These are phyloP conservation scores for Heteropelma amictum DNA, from an alignment of 2,888 invertebrate species.

Conservation along the genomic window DNA sequence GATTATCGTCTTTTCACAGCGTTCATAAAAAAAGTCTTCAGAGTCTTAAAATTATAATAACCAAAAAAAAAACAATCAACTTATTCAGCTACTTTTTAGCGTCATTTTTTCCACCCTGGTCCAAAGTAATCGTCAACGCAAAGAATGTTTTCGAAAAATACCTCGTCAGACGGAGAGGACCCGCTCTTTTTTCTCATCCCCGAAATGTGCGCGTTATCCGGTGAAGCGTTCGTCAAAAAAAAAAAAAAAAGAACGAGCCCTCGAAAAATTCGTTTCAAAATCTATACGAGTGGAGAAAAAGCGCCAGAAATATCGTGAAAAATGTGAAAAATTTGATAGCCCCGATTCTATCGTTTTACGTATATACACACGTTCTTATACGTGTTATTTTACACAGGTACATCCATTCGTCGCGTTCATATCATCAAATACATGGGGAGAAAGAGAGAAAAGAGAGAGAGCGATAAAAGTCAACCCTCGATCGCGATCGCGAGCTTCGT, in stretches of 20 bases:
- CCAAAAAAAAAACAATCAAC: too few relatives aligned
- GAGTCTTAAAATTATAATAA: too few relatives aligned
- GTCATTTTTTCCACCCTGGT: neutral
- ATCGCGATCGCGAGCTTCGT: conserved; percentile 49
- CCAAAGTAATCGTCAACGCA: too few relatives aligned
- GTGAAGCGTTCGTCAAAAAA: too few relatives aligned
- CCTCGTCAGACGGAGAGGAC: too few relatives aligned
- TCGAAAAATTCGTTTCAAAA: neutral
- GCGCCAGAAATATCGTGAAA: neutral
- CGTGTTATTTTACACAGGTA: neutral
- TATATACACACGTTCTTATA: neutral
- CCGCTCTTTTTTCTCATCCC: too few relatives aligned
- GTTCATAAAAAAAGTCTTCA: too few relatives aligned
- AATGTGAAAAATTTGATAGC: neutral
- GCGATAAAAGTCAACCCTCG: conserved; percentile 74
- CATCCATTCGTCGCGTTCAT: conserved; percentile 70
- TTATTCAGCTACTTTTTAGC: too few relatives aligned
- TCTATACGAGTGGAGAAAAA: too few relatives aligned
- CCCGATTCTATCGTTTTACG: conserved; percentile 27
- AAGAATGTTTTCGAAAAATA: too few relatives aligned
- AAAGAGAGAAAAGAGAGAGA: conserved; percentile 65
- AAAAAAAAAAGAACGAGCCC: conserved; percentile 58
- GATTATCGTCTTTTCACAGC: too few relatives aligned
- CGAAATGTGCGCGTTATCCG: too few relatives aligned
- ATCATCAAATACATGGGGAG: conserved; percentile 65